These are phyloP conservation scores for Pogonocherus hispidulus DNA, from an alignment of 2,888 invertebrate species.

Conservation along the genomic window DNA sequence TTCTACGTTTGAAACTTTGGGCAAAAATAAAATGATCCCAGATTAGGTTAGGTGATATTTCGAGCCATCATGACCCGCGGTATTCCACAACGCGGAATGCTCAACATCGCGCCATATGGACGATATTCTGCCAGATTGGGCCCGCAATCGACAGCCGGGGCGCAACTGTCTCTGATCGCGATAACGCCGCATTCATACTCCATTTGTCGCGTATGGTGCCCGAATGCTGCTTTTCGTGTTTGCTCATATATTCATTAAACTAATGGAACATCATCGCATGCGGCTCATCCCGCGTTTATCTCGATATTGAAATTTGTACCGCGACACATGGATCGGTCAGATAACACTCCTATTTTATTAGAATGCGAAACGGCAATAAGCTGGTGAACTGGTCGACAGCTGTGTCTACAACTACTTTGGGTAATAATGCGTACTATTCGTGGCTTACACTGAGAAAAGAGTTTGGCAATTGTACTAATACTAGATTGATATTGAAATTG, in stretches of 20 bases:
- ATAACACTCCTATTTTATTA: slow-evolving; percentile 32
- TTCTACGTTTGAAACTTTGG: no score
- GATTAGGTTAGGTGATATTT: no score
- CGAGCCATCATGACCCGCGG: no score
- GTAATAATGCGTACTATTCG: no score
- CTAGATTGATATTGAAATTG: no score
- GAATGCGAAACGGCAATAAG: slow-evolving; percentile 24
- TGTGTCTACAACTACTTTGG: no score
- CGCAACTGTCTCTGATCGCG: slow-evolving; percentile 59
- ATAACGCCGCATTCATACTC: slow-evolving; percentile 56
- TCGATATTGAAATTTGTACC: slow-evolving; percentile 30
- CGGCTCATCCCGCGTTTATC: slow-evolving; percentile 44
- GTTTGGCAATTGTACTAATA: no score
- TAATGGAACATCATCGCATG: slow-evolving; percentile 45
- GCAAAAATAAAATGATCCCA: no score
- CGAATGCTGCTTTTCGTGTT: slow-evolving; percentile 57
- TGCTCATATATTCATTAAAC: slow-evolving; percentile 50
- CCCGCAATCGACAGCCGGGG: slow-evolving; percentile 57
- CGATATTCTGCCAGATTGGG: slow-evolving; percentile 59
- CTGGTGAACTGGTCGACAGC: slow-evolving; percentile 1
- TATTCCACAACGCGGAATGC: no score
- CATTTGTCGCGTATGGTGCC: slow-evolving; percentile 57
- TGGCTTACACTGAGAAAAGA: no score
- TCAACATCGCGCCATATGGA: slow-evolving; percentile 58
- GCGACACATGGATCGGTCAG: slow-evolving; percentile 32